phyloP scores from a whole-genome alignment of 2,113 vertebrate genomes.

The Grantiella picta region DNA sequence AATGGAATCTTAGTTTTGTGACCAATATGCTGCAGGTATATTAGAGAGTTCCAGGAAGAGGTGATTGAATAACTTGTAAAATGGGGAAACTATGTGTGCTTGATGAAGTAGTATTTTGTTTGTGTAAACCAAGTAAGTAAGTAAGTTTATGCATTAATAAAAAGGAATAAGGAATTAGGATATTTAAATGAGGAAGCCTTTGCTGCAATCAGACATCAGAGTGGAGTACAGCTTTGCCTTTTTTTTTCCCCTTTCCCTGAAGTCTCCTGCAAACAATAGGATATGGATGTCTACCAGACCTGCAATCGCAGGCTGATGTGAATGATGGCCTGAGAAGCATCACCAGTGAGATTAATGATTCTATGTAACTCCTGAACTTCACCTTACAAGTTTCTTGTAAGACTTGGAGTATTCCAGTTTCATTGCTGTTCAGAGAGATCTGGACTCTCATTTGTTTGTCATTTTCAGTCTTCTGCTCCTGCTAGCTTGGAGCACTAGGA shows the following conservation, averaged over 20 bases:
- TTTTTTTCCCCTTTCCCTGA: background rate
- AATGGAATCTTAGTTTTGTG: background rate
- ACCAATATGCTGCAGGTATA: background rate
- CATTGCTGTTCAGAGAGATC: background rate
- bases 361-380: background rate
- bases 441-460: background rate
- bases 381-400: background rate
- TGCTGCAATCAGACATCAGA: background rate
- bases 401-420: background rate
- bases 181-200: background rate
- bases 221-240: background rate
- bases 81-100: background rate
- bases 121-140: background rate
- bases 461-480: background rate
- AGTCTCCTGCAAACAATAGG: background rate
- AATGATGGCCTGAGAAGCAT: background rate
- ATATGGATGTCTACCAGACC: background rate
- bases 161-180: background rate
- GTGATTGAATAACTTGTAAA: background rate
- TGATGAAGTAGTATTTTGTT: background rate
- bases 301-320: background rate
- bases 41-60: background rate
- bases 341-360: background rate
- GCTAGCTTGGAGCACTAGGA: background rate
- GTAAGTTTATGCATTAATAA: background rate